phyloP scores from a whole-genome alignment of 2,797 vertebrate species.

The Tragelaphus oryx region DNA sequence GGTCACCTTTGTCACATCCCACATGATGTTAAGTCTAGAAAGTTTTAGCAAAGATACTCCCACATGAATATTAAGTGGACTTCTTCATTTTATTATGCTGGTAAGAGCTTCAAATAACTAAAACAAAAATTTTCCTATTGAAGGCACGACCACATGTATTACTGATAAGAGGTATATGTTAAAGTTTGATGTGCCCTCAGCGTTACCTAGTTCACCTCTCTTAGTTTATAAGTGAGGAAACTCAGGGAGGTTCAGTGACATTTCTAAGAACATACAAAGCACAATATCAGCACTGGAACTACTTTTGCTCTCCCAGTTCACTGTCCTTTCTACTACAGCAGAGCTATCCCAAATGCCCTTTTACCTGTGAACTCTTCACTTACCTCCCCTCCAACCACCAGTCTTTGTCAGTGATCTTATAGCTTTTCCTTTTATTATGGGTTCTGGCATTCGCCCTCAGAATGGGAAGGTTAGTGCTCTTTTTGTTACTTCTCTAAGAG shows the following conservation, averaged over 20 bases:
- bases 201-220: not conserved
- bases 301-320: not conserved
- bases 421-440: not conserved
- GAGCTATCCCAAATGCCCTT: not conserved
- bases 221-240: not conserved
- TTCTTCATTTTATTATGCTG: not conserved
- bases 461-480: not conserved
- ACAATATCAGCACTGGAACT: not conserved
- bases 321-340: not conserved
- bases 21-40: not conserved
- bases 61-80: not conserved
- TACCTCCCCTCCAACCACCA: not conserved
- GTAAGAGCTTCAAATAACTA: not conserved
- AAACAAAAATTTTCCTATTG: not conserved
- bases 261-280: not conserved
- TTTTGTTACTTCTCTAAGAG: not conserved
- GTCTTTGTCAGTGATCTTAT: not conserved
- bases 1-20: fast-evolving
- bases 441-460: not conserved
- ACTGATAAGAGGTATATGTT: not conserved
- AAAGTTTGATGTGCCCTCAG: not conserved
- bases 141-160: not conserved
- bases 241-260: not conserved
- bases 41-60: not conserved
- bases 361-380: not conserved